phyloP scores from a whole-genome alignment of 2,797 vertebrate species.

The Tauraco hartlaubi region DNA sequence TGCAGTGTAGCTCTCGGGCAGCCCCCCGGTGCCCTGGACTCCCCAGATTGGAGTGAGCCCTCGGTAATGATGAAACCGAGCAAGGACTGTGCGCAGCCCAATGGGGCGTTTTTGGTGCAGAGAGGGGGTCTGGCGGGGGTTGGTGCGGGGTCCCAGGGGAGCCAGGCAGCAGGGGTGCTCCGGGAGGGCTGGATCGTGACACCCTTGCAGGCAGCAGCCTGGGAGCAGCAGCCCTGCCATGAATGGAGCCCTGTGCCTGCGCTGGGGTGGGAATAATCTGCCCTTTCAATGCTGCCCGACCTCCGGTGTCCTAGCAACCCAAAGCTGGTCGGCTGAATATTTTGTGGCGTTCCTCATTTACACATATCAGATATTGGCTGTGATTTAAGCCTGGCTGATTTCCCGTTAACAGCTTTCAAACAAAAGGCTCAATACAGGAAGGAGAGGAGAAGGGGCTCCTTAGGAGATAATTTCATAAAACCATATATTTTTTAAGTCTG shows the following conservation, averaged over 20 bases:
- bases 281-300: conserved; percentile 67
- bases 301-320: conserved; percentile 79
- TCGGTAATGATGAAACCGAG: neutral
- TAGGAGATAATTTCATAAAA: neutral
- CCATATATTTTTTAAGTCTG: neutral
- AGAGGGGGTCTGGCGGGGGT: neutral
- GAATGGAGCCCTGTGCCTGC: conserved; percentile 29
- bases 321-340: conserved; percentile 46
- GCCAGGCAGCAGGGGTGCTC: neutral
- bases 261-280: conserved; percentile 71
- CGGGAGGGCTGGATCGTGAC: rapidly evolving
- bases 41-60: neutral
- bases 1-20: neutral
- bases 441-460: neutral
- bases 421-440: conserved; percentile 16
- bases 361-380: conserved; percentile 64
- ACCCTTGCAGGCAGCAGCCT: neutral
- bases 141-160: rapidly evolving
- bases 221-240: neutral
- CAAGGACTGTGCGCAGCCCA: neutral
- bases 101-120: neutral
- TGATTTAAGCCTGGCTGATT: conserved; percentile 54
- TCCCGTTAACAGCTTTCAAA: conserved; percentile 18
- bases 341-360: conserved; percentile 58
- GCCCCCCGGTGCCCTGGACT: rapidly evolving